Base-by-base conservation (phyloP, 2,888 invertebrate genomes). In the Leptogaster cylindrica region DNA sequence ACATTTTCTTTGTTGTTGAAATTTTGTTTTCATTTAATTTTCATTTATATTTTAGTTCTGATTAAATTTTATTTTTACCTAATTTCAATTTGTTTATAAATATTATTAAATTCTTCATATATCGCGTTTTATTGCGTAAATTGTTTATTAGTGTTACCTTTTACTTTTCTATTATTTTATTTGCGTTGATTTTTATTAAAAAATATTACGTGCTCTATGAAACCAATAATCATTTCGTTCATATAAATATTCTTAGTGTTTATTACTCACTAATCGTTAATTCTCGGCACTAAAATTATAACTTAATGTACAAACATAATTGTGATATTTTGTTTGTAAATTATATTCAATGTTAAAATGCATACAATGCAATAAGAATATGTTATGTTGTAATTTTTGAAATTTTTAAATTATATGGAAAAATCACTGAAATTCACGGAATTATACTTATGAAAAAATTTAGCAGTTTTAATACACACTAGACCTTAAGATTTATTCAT, bases 121-220 rank as follows among this genome's bases (percentile, higher is more conserved):
- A 16, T 66, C 28, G 63, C 66, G 46, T 5, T 65, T 33, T 68
- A 68, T 67, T 66, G 55, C 27, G 66, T 71, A 67, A 68, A 73
- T 18, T 28, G 52, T 28, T 68, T 64, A 68, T 66, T 65, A 67
- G 70, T 71, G 20, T 66, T 52, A 64, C 64, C 46, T 67, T 61
- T 68, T 25, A 46, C 6, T 65, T 39, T 48, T 27, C 16, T 63
- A 39, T 51, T 64, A 52, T 70, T 69, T 66, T 39, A 64, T 64
- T 58, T 61, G 65, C 71, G 66, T 41, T 66, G 65, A 68, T 72
- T 73, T n/a, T n/a, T 72, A 74, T 71, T 73, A 77, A 77, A 77
- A 77, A 79, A 79, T 78, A 76, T 78, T 81, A 79, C 80, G 79
- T 79, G 79, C 79, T 77, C 80, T 79, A 80, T 80, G 80, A 80